Conservation (phyloP, 1,140 invertebrate species). For the Fopius arisanus region DNA sequence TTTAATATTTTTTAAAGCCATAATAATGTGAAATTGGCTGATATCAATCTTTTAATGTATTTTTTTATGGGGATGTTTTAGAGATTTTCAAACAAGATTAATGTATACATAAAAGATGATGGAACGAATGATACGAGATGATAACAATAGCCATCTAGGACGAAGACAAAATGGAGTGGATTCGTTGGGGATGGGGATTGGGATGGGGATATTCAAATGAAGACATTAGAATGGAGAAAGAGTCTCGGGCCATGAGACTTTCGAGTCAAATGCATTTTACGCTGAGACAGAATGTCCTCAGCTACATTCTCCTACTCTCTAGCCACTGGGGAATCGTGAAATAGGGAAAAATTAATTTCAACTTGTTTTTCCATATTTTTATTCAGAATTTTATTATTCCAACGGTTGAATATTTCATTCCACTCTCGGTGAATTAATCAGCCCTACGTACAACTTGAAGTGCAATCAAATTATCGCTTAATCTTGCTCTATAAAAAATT, state of each 20-base stretch:
- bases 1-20: too few relatives aligned
- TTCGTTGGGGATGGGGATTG: background rate
- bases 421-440: background rate
- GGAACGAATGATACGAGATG: background rate
- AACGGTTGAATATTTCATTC: too few relatives aligned
- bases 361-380: too few relatives aligned
- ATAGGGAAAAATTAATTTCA: too few relatives aligned
- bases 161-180: background rate
- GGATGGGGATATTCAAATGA: constrained; percentile 30
- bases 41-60: too few relatives aligned
- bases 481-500: too few relatives aligned
- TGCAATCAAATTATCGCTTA: too few relatives aligned
- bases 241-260: constrained; percentile 4
- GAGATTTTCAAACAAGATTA: background rate
- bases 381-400: too few relatives aligned
- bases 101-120: background rate
- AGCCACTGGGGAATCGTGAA: background rate
- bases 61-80: background rate
- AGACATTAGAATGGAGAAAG: constrained; percentile 29
- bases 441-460: background rate
- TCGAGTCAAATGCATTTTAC: constrained; percentile 6
- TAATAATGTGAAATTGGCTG: too few relatives aligned
- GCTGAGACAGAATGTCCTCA: constrained; percentile 7
- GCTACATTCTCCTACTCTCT: constrained; percentile 2
- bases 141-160: constrained; percentile 14